Conservation (phyloP, 2,888 invertebrate genomes). For the Drosophila hamatofila region DNA sequence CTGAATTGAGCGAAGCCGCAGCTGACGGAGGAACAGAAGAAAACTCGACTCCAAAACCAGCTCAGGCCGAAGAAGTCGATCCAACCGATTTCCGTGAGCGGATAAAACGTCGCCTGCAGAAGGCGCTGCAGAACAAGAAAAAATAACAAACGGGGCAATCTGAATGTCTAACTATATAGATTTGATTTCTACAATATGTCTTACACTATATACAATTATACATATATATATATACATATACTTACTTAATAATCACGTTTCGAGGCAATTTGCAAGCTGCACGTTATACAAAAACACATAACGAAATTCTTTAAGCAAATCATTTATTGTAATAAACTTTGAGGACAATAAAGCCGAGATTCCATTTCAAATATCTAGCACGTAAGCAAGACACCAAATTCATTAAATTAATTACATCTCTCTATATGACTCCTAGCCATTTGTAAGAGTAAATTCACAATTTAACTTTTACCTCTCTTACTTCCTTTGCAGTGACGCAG, state of each 20-base stretch:
- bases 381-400: conserved; percentile 37
- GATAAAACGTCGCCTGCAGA: conserved; percentile 83
- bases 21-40: conserved; percentile 14
- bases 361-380: conserved; percentile 47
- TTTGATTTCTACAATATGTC: conserved; percentile 6
- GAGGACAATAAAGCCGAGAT: conserved; percentile 58
- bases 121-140: conserved; percentile 82
- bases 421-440: neutral
- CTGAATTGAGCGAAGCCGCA: conserved; percentile 12
- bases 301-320: conserved; percentile 7
- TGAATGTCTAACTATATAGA: neutral
- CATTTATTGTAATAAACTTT: conserved; percentile 49
- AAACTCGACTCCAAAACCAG: conserved; percentile 10
- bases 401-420: neutral
- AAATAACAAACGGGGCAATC: conserved; percentile 55
- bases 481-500: conserved; percentile 75
- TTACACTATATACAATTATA: conserved; percentile 5
- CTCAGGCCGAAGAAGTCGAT: conserved; percentile 42
- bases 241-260: conserved; percentile 38
- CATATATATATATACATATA: conserved; percentile 2
- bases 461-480: neutral
- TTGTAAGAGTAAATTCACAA: neutral
- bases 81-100: conserved; percentile 83
- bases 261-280: conserved; percentile 11
- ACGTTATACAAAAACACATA: conserved; percentile 4